Conservation (phyloP, 2,797 vertebrate genomes). For the Peromyscus nudipes region DNA sequence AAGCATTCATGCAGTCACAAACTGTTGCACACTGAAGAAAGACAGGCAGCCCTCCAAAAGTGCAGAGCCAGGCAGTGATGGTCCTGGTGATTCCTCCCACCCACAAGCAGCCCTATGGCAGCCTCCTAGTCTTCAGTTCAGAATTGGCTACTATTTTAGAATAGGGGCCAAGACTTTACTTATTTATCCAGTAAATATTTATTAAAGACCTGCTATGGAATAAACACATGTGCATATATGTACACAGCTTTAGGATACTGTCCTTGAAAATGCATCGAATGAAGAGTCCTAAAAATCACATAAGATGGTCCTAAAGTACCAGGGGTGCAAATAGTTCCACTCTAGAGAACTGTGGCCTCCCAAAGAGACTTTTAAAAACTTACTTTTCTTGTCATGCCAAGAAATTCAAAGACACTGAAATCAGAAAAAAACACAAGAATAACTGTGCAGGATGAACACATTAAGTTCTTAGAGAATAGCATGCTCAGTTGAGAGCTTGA, state of each 20-base stretch:
- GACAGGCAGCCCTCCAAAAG: rapidly evolving
- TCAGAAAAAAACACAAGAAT: background rate
- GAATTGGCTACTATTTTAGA: background rate
- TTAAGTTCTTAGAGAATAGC: background rate
- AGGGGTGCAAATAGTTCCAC: background rate
- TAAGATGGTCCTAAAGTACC: background rate
- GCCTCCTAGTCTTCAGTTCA: too few relatives aligned
- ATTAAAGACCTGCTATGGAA: background rate
- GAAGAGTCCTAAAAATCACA: background rate
- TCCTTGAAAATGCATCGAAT: background rate
- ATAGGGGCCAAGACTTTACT: background rate
- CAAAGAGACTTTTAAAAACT: background rate
- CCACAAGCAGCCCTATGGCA: too few relatives aligned
- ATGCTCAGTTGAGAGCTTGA: background rate
- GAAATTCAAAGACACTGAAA: background rate
- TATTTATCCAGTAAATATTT: background rate
- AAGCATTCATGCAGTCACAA: background rate
- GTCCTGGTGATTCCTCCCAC: background rate
- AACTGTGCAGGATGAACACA: background rate
- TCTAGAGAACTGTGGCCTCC: background rate
- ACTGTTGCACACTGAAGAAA: background rate
- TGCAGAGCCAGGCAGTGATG: too few relatives aligned
- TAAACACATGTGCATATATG: too few relatives aligned
- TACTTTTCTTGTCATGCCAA: background rate
- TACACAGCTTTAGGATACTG: background rate